A percentile compares a stretch with the other conserved stretches of the same genome.
phyloP scores from a whole-genome alignment of 2,888 invertebrate genomes.

The Leptarthrus brevirostris region DNA sequence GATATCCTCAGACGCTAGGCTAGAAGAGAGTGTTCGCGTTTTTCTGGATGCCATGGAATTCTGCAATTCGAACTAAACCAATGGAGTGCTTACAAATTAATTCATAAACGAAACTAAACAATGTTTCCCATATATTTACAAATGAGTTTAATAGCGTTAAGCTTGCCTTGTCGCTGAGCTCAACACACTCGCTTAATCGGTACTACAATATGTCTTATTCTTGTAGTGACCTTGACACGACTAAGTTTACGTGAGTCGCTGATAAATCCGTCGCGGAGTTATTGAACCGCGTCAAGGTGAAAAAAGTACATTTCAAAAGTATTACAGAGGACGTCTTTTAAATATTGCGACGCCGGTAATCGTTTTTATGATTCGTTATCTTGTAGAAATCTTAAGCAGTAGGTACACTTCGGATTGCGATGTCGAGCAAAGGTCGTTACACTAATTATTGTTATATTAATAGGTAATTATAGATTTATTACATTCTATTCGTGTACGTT shows the following conservation, averaged over 20 bases:
- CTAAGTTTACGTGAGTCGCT: slow-evolving; percentile 20
- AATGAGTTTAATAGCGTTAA: slow-evolving; percentile 5
- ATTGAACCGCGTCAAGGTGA: slow-evolving; percentile 29
- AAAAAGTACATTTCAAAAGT: neutral
- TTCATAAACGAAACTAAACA: neutral
- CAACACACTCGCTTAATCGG: neutral
- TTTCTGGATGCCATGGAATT: no score
- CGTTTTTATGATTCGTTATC: no score
- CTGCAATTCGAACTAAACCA: neutral
- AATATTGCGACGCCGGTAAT: no score
- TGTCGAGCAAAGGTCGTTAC: no score
- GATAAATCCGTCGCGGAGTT: slow-evolving; percentile 11
- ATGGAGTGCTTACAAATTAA: neutral
- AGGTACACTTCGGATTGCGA: no score
- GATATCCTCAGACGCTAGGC: no score
- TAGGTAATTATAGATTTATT: no score
- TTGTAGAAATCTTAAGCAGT: no score
- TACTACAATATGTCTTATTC: slow-evolving; percentile 5
- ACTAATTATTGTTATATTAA: no score
- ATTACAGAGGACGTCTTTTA: no score
- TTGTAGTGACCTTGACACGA: slow-evolving; percentile 18
- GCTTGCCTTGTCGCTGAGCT: neutral
- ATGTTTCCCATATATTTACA: neutral
- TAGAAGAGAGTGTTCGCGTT: no score
- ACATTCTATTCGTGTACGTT: no score